Evolutionary conservation across 1,140 invertebrate genomes (phyloP).

Genomic region (Papilio polytes): DNA sequence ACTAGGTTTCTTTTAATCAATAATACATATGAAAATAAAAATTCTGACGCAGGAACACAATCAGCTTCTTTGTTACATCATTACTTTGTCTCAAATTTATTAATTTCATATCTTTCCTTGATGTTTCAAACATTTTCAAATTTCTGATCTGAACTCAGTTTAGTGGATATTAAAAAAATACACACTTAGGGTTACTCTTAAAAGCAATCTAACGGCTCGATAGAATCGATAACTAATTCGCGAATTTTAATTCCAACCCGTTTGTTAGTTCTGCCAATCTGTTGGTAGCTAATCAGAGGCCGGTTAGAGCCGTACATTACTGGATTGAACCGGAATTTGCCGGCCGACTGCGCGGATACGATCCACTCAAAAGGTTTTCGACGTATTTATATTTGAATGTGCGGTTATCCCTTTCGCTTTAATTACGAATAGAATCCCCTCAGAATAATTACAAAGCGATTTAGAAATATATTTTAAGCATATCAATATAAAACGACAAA

Average conservation of each 20-base stretch:
- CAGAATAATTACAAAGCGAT: constrained; percentile 4
- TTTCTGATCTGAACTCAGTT: too few relatives aligned
- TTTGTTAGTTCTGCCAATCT: background rate
- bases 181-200: too few relatives aligned
- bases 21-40: too few relatives aligned
- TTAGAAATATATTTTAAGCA: background rate
- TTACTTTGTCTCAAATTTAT: too few relatives aligned
- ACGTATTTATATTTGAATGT: constrained; percentile 27
- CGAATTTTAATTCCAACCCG: background rate
- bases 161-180: too few relatives aligned
- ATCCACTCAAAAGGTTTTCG: constrained; percentile 35
- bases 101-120: too few relatives aligned
- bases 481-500: background rate
- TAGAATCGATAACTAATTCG: background rate
- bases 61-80: too few relatives aligned
- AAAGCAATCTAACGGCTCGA: too few relatives aligned
- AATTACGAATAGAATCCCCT: background rate
- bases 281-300: background rate
- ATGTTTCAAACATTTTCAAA: too few relatives aligned
- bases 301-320: constrained; percentile 37
- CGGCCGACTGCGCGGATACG: constrained; percentile 35
- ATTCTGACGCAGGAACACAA: too few relatives aligned
- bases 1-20: too few relatives aligned
- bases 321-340: constrained; percentile 45
- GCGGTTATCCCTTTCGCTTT: constrained; percentile 36